Percentiles rank a stretch among this genome's conserved stretches.
These are phyloP conservation scores for Rhegmatorhina hoffmannsi DNA, from an alignment of 2,113 vertebrate species.

Conservation along the genomic window DNA sequence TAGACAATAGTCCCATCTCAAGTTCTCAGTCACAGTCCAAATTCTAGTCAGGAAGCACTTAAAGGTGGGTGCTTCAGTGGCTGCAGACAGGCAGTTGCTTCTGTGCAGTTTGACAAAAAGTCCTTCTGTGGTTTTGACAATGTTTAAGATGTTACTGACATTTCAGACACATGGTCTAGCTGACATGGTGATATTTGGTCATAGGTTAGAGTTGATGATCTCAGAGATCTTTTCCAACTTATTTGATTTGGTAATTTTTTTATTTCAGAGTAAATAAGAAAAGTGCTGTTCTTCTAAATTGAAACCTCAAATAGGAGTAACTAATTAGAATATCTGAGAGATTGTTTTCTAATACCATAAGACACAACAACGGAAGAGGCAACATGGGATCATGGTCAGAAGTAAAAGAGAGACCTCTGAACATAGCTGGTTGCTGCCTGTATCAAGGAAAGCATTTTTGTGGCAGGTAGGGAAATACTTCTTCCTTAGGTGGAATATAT, in stretches of 20 bases:
- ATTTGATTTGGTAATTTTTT: not conserved
- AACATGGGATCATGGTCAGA: not conserved
- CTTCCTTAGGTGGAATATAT: not conserved
- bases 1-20: too few relatives aligned
- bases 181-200: not conserved
- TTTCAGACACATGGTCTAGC: too few relatives aligned
- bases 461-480: not conserved
- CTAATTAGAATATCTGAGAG: not conserved
- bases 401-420: not conserved
- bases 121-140: too few relatives aligned
- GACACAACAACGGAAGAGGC: not conserved
- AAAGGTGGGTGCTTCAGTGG: too few relatives aligned
- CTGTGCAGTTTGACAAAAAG: too few relatives aligned
- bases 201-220: not conserved
- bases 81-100: too few relatives aligned
- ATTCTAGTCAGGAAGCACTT: too few relatives aligned
- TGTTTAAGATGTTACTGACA: too few relatives aligned
- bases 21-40: too few relatives aligned
- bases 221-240: not conserved
- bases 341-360: not conserved
- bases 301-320: not conserved
- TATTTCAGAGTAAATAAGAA: not conserved
- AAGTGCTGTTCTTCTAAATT: not conserved
- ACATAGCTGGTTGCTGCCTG: not conserved
- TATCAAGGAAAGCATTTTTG: not conserved